These are phyloP conservation scores for Petrocephalus zakoni DNA, from an alignment of 2,113 vertebrate species.

Conservation along the genomic window DNA sequence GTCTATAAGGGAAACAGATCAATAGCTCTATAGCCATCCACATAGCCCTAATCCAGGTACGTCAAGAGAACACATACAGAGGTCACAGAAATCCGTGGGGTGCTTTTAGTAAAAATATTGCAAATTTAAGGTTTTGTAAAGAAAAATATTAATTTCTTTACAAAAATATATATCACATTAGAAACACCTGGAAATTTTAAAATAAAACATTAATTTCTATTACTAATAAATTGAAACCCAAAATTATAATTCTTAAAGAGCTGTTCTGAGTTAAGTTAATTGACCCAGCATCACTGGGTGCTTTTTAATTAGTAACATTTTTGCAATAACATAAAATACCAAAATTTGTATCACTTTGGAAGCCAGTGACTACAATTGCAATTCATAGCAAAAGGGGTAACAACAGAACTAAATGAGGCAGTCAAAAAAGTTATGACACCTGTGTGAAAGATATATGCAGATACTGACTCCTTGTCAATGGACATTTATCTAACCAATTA, in stretches of 20 bases:
- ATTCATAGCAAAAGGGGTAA: not conserved
- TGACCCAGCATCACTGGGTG: no score
- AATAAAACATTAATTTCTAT: no score
- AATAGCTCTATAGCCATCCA: not conserved
- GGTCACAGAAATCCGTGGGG: not conserved
- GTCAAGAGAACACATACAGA: not conserved
- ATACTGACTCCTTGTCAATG: not conserved
- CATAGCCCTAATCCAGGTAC: not conserved
- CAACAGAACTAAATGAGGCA: no score
- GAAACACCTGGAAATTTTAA: not conserved
- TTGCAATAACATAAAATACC: no score
- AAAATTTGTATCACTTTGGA: no score
- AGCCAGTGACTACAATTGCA: not conserved
- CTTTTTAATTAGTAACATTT: no score
- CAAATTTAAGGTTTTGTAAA: not conserved
- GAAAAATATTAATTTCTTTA: not conserved
- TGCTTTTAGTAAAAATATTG: not conserved
- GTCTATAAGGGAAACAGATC: not conserved
- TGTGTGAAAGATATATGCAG: not conserved
- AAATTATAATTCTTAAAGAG: no score
- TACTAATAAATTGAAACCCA: no score
- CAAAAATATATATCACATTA: not conserved
- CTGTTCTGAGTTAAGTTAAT: no score
- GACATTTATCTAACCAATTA: not conserved
- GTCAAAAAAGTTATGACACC: not conserved